phyloP scores from a whole-genome alignment of 2,888 invertebrate species.

The Orthonychiurus folsomi region DNA sequence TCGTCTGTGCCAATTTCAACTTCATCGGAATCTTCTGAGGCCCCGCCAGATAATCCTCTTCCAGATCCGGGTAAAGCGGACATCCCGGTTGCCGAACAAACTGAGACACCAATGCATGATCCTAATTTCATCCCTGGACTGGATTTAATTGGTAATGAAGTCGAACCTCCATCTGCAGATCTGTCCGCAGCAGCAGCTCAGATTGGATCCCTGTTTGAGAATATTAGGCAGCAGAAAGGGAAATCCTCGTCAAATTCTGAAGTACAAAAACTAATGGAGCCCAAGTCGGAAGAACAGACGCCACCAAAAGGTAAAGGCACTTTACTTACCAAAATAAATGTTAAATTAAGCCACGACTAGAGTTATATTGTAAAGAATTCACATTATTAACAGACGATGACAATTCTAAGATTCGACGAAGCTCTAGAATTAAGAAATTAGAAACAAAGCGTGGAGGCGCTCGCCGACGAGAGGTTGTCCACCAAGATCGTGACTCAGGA shows the following conservation, averaged over 20 bases:
- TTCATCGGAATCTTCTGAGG: no score
- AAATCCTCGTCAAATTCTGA: not conserved
- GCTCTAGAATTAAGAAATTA: conserved; percentile 36
- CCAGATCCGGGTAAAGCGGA: no score
- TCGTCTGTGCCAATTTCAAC: no score
- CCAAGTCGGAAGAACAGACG: not conserved
- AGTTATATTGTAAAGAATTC: not conserved
- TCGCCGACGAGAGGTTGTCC: conserved; percentile 35
- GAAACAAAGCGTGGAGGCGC: conserved; percentile 30
- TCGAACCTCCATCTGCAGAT: not conserved
- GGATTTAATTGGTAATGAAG: conserved; percentile 16
- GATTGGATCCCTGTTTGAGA: not conserved
- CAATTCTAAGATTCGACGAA: conserved; percentile 29
- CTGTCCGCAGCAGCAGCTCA: not conserved
- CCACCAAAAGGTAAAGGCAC: not conserved
- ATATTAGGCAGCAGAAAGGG: conserved; percentile 10
- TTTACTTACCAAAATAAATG: no score
- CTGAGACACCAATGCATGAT: no score
- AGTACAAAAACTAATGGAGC: not conserved
- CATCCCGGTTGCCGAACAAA: no score
- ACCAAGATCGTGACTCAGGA: conserved; percentile 9
- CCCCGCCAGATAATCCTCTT: no score
- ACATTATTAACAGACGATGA: conserved; percentile 6
- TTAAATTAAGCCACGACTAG: not conserved
- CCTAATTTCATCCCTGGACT: conserved; percentile 24